Evolutionary conservation across 2,113 vertebrate genomes (phyloP), one percentile per base, ranked within the genome.

Genomic region (Corynorhinus townsendii): DNA sequence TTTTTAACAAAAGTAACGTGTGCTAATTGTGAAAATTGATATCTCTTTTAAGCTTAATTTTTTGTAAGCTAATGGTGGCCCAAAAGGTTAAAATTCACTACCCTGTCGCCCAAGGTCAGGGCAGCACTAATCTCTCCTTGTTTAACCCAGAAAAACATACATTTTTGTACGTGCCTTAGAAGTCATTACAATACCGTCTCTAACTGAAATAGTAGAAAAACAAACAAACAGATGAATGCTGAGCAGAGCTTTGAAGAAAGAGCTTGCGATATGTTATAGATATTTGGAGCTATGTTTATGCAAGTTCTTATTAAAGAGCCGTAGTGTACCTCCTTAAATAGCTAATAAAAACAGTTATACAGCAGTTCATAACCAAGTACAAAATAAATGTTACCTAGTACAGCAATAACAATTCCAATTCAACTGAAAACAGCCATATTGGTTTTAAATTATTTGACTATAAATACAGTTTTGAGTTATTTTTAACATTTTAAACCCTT

Each of bases 391-490:
- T 40, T 93, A 17, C 40, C 35, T 66, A 20, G 33, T 45, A 76
- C 49, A 77, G 6, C n/a, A 93, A 7, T 77, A 79, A 52, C n/a
- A 59, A 90, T 72, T 81, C 8, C 11, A 35, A 35, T 69, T 28
- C 11, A 73, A 75, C 4, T 59, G 62, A 62, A 75, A 82, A 94
- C 28, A 59, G 15, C 11, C 72, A 54, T 84, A 88, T 89, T 94
- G 69, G 35, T 62, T 90, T 92, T 69, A 73, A 86, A 85, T 82
- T 84, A 80, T 59, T 93, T 88, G 35, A 93, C 71, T 73, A 33
- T 56, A 64, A 86, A 92, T 62, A 77, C 4, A 45, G 17, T 54
- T 4, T 56, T 79, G 43, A 86, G 38, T 40, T 86, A 59, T 72
- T 92, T 89, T 81, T 43, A 79, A 47, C 38, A 89, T 86, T 81